These are phyloP conservation scores for Philopedon plagiatum DNA, from an alignment of 2,888 invertebrate species.

Conservation along the genomic window DNA sequence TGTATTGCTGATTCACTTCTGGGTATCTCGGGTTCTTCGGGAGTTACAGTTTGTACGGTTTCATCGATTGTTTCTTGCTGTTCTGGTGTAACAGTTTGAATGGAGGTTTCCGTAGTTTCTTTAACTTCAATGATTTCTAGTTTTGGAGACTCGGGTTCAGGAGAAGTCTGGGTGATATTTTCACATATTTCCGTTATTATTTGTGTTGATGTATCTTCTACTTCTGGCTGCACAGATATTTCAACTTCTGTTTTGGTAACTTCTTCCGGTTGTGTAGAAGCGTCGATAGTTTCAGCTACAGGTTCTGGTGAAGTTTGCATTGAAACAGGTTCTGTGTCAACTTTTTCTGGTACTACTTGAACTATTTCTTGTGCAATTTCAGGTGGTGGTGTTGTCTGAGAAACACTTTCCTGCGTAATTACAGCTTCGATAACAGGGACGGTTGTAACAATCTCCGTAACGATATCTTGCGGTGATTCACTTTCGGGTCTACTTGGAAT, in stretches of 20 bases:
- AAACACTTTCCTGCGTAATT: slow-evolving; percentile 72
- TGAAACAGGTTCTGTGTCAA: slow-evolving; percentile 64
- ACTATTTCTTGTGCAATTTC: slow-evolving; percentile 29
- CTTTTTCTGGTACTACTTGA: slow-evolving; percentile 64
- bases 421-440: slow-evolving; percentile 75
- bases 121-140: slow-evolving; percentile 56
- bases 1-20: slow-evolving; percentile 66
- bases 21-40: slow-evolving; percentile 57
- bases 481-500: slow-evolving; percentile 73
- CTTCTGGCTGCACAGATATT: slow-evolving; percentile 66
- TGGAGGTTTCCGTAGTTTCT: slow-evolving; percentile 65
- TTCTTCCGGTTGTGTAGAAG: slow-evolving; percentile 74
- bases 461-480: slow-evolving; percentile 72
- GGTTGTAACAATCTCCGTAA: slow-evolving; percentile 68
- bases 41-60: slow-evolving; percentile 62
- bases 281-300: slow-evolving; percentile 67
- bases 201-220: slow-evolving; percentile 69
- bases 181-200: slow-evolving; percentile 63
- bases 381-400: slow-evolving; percentile 75
- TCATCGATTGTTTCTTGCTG: slow-evolving; percentile 61
- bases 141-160: slow-evolving; percentile 54
- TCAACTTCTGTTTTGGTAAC: slow-evolving; percentile 54
- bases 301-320: slow-evolving; percentile 73
- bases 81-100: slow-evolving; percentile 68
- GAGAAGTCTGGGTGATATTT: slow-evolving; percentile 70